A percentile compares a stretch with the other conserved stretches of the same genome.
These are phyloP conservation scores for Callithrix jacchus DNA, from an alignment of 2,113 vertebrate species.

Conservation along the genomic window DNA sequence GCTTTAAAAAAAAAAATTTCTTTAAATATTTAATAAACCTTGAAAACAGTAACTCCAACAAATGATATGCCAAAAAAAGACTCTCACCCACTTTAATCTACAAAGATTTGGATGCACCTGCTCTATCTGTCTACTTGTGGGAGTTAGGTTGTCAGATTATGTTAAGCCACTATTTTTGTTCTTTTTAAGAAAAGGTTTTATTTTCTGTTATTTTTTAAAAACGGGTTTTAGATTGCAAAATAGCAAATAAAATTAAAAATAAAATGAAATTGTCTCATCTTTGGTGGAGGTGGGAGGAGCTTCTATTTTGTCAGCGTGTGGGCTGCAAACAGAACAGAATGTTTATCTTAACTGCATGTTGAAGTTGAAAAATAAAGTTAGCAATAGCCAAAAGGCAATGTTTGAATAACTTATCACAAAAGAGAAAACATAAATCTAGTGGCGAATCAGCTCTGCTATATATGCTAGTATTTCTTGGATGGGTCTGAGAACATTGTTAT, in stretches of 20 bases:
- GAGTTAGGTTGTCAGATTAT: constrained; percentile 55
- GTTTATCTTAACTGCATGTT: constrained; percentile 65
- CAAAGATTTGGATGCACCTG: constrained; percentile 32
- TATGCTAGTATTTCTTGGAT: neutral
- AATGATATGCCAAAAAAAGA: neutral
- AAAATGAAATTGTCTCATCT: constrained; percentile 53
- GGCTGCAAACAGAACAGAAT: constrained; percentile 50
- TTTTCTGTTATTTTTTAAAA: constrained; percentile 51
- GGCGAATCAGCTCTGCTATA: constrained; percentile 23
- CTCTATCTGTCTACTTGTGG: neutral
- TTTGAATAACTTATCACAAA: constrained; percentile 55
- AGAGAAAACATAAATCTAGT: constrained; percentile 35
- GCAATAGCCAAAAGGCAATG: constrained; percentile 45
- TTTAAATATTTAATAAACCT: constrained; percentile 55
- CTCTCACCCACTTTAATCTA: constrained; percentile 7
- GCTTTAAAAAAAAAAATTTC: neutral
- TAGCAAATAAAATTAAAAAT: constrained; percentile 68
- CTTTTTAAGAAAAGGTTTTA: neutral
- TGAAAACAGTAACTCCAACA: constrained; percentile 43
- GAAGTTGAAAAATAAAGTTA: constrained; percentile 59
- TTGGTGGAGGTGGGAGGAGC: neutral
- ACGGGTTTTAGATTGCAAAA: constrained; percentile 51
- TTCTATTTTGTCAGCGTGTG: constrained; percentile 24
- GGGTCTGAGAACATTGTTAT: neutral
- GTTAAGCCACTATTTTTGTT: constrained; percentile 7